Conservation (phyloP, 2,797 vertebrate species). For the Rhinella marina region DNA sequence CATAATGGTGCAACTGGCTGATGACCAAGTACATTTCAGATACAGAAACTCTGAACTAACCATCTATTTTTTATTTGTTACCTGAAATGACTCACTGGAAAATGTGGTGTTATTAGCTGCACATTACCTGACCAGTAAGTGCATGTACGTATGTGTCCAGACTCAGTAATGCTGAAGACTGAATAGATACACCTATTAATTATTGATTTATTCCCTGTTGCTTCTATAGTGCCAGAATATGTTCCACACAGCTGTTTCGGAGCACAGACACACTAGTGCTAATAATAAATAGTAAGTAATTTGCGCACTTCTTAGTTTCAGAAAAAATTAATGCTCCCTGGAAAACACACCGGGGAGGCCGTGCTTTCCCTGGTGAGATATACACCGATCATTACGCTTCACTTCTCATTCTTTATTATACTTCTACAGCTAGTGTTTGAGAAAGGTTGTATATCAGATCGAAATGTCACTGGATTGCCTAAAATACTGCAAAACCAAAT, state of each 20-base stretch:
- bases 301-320: no score
- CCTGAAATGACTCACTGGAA: neutral
- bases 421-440: no score
- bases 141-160: neutral
- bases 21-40: constrained; percentile 14
- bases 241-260: neutral
- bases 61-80: neutral
- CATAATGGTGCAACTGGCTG: neutral
- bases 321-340: no score
- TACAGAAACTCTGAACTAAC: neutral
- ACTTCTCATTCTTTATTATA: no score
- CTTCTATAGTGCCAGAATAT: neutral
- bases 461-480: no score
- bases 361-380: no score
- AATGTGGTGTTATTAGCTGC: neutral
- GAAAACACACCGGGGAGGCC: no score
- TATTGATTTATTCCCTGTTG: neutral
- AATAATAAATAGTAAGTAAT: no score
- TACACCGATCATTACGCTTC: no score
- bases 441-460: no score
- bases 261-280: no score
- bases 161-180: neutral
- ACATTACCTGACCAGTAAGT: neutral
- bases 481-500: no score
- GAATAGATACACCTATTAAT: neutral